Percentiles rank a stretch among this genome's conserved stretches.
These are phyloP conservation scores for Drosophila rhopaloa DNA, from an alignment of 1,140 invertebrate genomes.

Conservation along the genomic window DNA sequence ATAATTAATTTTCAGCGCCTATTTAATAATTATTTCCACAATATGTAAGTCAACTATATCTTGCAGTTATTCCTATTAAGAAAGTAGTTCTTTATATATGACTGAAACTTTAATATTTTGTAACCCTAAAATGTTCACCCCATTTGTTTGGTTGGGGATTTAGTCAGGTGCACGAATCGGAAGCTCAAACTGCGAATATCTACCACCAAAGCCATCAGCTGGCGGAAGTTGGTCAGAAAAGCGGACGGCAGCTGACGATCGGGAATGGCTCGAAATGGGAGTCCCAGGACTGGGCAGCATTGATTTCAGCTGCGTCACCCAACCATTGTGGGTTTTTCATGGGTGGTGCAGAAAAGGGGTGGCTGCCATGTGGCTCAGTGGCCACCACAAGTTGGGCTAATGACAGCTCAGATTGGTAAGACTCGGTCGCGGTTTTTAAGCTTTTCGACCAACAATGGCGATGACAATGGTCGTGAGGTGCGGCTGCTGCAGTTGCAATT, in stretches of 20 bases:
- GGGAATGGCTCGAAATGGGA: conserved; percentile 23
- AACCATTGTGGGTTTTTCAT: conserved; percentile 42
- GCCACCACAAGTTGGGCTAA: conserved; percentile 63
- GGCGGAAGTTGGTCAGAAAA: conserved; percentile 60
- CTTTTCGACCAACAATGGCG: conserved; percentile 42
- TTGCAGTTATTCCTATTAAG: too few species aligned
- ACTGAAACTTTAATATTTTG: neutral
- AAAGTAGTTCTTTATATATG: too few species aligned
- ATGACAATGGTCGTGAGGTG: conserved; percentile 51
- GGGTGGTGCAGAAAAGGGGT: conserved; percentile 9
- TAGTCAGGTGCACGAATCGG: conserved; percentile 58
- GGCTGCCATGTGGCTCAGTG: conserved; percentile 21
- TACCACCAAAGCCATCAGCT: conserved; percentile 40
- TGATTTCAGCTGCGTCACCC: conserved; percentile 80
- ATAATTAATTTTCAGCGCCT: too few species aligned
- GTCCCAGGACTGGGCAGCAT: conserved; percentile 35
- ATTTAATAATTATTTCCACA: too few species aligned
- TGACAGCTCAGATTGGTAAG: conserved; percentile 55
- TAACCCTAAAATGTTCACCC: neutral
- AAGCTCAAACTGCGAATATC: conserved; percentile 28
- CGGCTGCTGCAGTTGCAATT: conserved; percentile 11
- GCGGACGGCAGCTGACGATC: conserved; percentile 26
- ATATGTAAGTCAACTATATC: too few species aligned
- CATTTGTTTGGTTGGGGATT: neutral
- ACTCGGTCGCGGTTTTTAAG: conserved; percentile 18